phyloP scores from a whole-genome alignment of 1,140 invertebrate species.

The Atta cephalotes region DNA sequence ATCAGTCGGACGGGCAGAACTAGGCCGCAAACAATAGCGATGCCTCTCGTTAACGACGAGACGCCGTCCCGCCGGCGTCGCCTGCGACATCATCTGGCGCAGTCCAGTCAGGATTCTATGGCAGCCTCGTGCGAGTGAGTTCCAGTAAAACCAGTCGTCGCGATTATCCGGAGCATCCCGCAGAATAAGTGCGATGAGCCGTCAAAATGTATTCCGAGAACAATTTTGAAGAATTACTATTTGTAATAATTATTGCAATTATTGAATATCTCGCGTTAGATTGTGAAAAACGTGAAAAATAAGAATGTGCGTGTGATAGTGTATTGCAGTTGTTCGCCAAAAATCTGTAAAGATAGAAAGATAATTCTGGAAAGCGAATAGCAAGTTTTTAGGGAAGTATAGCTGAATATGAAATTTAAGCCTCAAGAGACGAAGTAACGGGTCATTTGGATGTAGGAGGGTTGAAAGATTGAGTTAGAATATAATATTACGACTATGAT shows the following conservation, averaged over 20 bases:
- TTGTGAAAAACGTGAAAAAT: slow-evolving; percentile 12
- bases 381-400: neutral
- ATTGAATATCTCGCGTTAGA: neutral
- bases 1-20: slow-evolving; percentile 73
- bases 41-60: slow-evolving; percentile 78
- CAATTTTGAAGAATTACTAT: neutral
- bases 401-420: neutral
- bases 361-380: neutral
- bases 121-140: slow-evolving; percentile 44
- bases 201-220: neutral
- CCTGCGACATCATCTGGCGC: slow-evolving; percentile 67
- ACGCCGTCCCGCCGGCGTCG: slow-evolving; percentile 63
- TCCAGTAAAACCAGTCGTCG: slow-evolving; percentile 62
- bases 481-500: neutral
- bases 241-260: neutral
- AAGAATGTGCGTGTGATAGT: slow-evolving; percentile 28
- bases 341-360: neutral
- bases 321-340: neutral
- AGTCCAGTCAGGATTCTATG: slow-evolving; percentile 55
- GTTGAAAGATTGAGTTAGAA: neutral
- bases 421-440: neutral
- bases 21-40: slow-evolving; percentile 80
- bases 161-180: slow-evolving; percentile 57
- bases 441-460: neutral
- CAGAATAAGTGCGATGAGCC: slow-evolving; percentile 8